These are phyloP conservation scores for Drosophila melanosoma DNA, from an alignment of 2,888 invertebrate genomes.

Conservation along the genomic window DNA sequence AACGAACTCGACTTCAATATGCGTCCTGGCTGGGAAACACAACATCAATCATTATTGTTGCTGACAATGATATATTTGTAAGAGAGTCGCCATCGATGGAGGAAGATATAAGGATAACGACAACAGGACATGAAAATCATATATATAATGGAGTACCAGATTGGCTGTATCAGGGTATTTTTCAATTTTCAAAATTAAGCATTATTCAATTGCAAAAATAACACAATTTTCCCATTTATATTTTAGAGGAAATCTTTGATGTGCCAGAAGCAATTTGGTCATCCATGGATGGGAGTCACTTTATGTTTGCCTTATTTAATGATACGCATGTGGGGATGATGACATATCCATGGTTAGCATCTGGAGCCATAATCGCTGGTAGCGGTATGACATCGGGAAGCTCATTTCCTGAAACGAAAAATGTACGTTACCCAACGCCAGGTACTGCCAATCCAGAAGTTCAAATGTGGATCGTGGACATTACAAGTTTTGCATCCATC, in stretches of 20 bases:
- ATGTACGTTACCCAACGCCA: slow-evolving; percentile 94
- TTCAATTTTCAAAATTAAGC: neutral
- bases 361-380: slow-evolving; percentile 88
- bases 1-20: slow-evolving; percentile 91
- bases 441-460: slow-evolving; percentile 95
- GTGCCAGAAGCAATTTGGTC: slow-evolving; percentile 94
- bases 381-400: slow-evolving; percentile 86
- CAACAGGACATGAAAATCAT: slow-evolving; percentile 91
- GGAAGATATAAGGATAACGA: slow-evolving; percentile 90
- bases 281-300: slow-evolving; percentile 91
- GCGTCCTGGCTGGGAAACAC: slow-evolving; percentile 93
- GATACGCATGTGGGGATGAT: slow-evolving; percentile 91
- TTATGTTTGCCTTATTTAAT: slow-evolving; percentile 95
- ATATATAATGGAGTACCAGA: slow-evolving; percentile 97
- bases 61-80: slow-evolving; percentile 95
- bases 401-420: slow-evolving; percentile 92
- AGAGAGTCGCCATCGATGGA: slow-evolving; percentile 90
- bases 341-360: slow-evolving; percentile 93
- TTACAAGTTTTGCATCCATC: slow-evolving; percentile 89
- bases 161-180: slow-evolving; percentile 96
- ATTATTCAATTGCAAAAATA: neutral
- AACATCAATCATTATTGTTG: slow-evolving; percentile 91
- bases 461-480: slow-evolving; percentile 92
- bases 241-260: slow-evolving; percentile 94
- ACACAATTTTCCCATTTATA: neutral